A percentile compares a stretch with the other conserved stretches of the same genome.
phyloP scores from a whole-genome alignment of 2,113 vertebrate species.

The Brienomyrus longianalis region DNA sequence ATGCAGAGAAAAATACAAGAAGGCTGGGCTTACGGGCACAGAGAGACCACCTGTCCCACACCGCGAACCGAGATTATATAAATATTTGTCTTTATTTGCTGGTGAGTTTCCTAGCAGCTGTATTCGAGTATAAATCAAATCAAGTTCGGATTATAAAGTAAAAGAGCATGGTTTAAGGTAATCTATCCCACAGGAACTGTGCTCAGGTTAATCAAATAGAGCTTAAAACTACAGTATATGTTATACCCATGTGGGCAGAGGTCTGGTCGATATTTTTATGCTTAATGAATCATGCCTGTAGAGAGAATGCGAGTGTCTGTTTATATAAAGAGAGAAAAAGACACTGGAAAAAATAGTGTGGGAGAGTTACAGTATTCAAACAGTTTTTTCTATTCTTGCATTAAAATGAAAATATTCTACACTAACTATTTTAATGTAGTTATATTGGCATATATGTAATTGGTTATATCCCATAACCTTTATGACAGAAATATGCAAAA shows the following conservation, averaged over 20 bases:
- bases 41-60: slow-evolving; percentile 74
- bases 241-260: slow-evolving; percentile 68
- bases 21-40: slow-evolving; percentile 72
- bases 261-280: slow-evolving; percentile 48
- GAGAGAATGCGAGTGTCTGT: slow-evolving; percentile 46
- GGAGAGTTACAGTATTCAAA: neutral
- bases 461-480: neutral
- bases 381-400: neutral
- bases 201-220: slow-evolving; percentile 85
- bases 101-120: slow-evolving; percentile 78
- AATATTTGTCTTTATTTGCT: slow-evolving; percentile 76
- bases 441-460: neutral
- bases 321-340: neutral
- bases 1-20: slow-evolving; percentile 59
- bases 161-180: slow-evolving; percentile 83
- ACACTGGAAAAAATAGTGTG: neutral
- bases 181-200: slow-evolving; percentile 82
- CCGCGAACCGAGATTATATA: slow-evolving; percentile 79
- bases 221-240: slow-evolving; percentile 79
- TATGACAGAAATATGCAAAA: neutral
- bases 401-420: neutral
- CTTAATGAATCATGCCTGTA: slow-evolving; percentile 67
- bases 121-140: slow-evolving; percentile 84
- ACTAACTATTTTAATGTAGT: neutral
- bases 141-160: slow-evolving; percentile 84